These are phyloP conservation scores for Phalacrocorax carbo DNA, from an alignment of 2,113 vertebrate genomes.

Conservation along the genomic window DNA sequence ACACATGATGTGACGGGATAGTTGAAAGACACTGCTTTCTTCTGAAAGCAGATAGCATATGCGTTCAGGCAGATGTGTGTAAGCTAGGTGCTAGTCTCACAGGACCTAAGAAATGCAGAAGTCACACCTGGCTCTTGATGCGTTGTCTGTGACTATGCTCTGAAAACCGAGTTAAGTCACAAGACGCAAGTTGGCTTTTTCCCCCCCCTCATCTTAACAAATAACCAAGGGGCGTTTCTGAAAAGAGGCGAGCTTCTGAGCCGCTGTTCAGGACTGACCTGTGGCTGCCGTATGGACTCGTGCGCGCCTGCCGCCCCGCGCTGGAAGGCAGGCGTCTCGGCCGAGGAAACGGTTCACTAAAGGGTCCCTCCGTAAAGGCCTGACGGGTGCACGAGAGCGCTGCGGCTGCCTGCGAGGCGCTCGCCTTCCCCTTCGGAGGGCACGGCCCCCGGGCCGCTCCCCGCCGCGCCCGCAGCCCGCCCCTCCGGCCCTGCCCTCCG, in stretches of 20 bases:
- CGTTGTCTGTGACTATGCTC: fast-evolving
- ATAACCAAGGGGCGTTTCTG: too few relatives aligned
- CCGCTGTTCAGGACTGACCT: neutral
- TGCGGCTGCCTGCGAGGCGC: too few relatives aligned
- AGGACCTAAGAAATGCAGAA: fast-evolving
- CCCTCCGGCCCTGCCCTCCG: too few relatives aligned
- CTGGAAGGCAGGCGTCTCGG: fast-evolving
- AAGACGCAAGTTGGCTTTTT: fast-evolving
- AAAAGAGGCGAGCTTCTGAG: too few relatives aligned
- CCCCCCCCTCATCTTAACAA: neutral
- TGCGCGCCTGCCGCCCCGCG: fast-evolving
- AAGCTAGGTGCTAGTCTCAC: too few relatives aligned
- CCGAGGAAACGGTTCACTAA: neutral
- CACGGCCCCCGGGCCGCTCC: too few relatives aligned
- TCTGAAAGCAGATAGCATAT: fast-evolving
- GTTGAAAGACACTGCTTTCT: fast-evolving
- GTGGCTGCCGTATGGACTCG: fast-evolving
- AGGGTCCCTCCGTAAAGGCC: too few relatives aligned
- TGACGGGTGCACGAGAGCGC: too few relatives aligned
- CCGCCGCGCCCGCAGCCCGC: too few relatives aligned
- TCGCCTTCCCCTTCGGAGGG: too few relatives aligned
- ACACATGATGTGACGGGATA: fast-evolving
- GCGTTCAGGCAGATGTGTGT: neutral
- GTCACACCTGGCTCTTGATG: too few relatives aligned
- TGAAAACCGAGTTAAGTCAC: fast-evolving